Percentiles rank a stretch among this genome's conserved stretches.
Evolutionary conservation across 2,888 invertebrate genomes (phyloP).

Genomic region (Zaprionus lineosus): DNA sequence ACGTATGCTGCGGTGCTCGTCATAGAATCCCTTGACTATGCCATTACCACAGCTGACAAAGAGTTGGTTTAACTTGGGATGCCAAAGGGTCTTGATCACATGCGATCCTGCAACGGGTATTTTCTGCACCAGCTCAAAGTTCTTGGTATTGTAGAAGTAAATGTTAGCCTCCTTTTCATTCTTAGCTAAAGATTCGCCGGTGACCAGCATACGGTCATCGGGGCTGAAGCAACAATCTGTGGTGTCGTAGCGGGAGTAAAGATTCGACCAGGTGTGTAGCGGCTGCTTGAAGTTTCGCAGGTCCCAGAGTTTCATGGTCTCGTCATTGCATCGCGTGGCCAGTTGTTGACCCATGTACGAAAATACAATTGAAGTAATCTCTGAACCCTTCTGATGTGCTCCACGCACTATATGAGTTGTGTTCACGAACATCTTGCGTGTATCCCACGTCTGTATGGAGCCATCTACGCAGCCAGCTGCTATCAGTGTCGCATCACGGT

Average conservation of each 20-base stretch:
- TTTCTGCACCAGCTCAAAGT: constrained; percentile 88
- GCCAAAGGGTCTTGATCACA: constrained; percentile 96
- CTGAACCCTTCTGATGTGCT: constrained; percentile 91
- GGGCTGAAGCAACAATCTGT: constrained; percentile 92
- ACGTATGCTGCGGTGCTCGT: constrained; percentile 91
- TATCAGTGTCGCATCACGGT: constrained; percentile 92
- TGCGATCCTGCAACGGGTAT: constrained; percentile 91
- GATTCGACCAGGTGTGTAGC: constrained; percentile 86
- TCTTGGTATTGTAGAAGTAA: constrained; percentile 90
- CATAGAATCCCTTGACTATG: constrained; percentile 94
- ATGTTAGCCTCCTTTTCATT: constrained; percentile 88
- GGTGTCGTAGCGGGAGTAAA: constrained; percentile 93
- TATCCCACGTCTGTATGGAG: constrained; percentile 95
- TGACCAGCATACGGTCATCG: constrained; percentile 93
- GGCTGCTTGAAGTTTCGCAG: constrained; percentile 91
- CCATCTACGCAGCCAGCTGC: constrained; percentile 97
- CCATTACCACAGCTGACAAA: constrained; percentile 97
- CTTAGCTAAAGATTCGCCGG: constrained; percentile 91
- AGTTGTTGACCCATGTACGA: constrained; percentile 91
- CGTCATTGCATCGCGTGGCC: constrained; percentile 94
- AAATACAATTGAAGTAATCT: constrained; percentile 92
- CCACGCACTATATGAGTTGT: constrained; percentile 89
- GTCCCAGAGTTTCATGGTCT: constrained; percentile 98
- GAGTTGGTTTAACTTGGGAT: constrained; percentile 98
- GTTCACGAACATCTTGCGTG: constrained; percentile 94